Evolutionary conservation across 2,113 vertebrate genomes (phyloP).

Genomic region (Mystacornis crossleyi): DNA sequence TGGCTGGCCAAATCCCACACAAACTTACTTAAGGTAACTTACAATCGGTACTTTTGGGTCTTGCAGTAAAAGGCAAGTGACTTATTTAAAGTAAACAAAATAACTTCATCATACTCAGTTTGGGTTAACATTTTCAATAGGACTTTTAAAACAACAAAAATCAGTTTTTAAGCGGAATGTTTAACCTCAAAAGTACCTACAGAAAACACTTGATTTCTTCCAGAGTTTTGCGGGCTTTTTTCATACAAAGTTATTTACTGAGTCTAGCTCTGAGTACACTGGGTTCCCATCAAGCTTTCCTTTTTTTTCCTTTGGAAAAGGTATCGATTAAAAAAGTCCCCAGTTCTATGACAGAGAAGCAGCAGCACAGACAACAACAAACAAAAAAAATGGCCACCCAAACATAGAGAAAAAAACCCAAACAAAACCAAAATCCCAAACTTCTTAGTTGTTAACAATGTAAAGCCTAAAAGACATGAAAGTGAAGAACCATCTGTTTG

Average conservation of each 20-base stretch:
- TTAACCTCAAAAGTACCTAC: background rate
- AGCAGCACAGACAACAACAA: background rate
- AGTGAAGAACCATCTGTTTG: background rate
- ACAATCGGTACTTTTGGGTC: background rate
- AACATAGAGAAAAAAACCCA: background rate
- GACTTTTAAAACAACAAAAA: background rate
- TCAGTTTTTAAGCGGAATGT: background rate
- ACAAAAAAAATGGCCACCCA: no score
- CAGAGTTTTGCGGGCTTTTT: background rate
- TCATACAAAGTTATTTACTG: background rate
- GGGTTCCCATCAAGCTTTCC: background rate
- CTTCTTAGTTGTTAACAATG: background rate
- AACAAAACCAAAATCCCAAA: background rate
- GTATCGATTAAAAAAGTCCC: background rate
- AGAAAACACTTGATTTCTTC: background rate
- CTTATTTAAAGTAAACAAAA: background rate
- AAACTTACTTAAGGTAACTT: background rate
- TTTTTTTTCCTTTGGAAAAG: background rate
- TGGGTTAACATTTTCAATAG: background rate
- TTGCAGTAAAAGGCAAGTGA: background rate
- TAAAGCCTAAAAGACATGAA: background rate
- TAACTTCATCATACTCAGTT: background rate
- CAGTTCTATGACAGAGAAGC: background rate
- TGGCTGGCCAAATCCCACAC: background rate
- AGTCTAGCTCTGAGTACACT: background rate